Conservation (phyloP, 2,888 invertebrate species). For the Acholoe squamosa region DNA sequence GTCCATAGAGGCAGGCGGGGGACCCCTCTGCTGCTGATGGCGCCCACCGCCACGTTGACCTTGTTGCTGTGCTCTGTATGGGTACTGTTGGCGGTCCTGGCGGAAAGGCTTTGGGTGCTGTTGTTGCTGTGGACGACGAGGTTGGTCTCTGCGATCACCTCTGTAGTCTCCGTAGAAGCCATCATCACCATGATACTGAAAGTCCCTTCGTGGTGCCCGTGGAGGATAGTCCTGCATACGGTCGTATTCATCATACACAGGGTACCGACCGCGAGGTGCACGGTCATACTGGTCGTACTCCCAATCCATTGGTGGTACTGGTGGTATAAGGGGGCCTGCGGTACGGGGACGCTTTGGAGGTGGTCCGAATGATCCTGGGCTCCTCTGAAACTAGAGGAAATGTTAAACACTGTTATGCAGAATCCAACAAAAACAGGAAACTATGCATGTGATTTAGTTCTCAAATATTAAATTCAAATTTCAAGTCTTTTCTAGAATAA, state of each 20-base stretch:
- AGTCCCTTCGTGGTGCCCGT: constrained; percentile 32
- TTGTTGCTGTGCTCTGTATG: constrained; percentile 15
- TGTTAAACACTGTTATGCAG: too few relatives aligned
- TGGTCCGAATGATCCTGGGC: constrained; percentile 44
- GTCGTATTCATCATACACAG: constrained; percentile 40
- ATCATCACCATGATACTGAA: neutral
- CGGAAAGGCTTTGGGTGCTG: constrained; percentile 19
- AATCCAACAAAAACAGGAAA: neutral
- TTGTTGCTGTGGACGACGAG: constrained; percentile 21
- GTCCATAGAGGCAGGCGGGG: neutral
- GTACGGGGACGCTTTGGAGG: constrained; percentile 47
- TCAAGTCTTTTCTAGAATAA: too few relatives aligned
- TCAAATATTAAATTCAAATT: too few relatives aligned
- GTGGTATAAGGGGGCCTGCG: constrained; percentile 5
- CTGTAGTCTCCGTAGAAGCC: constrained; percentile 32
- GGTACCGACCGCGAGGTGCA: neutral
- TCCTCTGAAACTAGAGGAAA: constrained; percentile 35
- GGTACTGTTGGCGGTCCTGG: constrained; percentile 47
- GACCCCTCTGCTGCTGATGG: neutral
- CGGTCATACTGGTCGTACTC: constrained; percentile 47
- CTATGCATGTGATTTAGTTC: too few relatives aligned
- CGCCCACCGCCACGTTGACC: constrained; percentile 18
- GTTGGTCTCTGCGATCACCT: neutral
- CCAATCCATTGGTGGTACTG: constrained; percentile 40
- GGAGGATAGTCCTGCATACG: constrained; percentile 45